Percentiles rank a stretch among this genome's conserved stretches.
Evolutionary conservation across 2,797 vertebrate genomes (phyloP).

Genomic region (Melanogrammus aeglefinus): DNA sequence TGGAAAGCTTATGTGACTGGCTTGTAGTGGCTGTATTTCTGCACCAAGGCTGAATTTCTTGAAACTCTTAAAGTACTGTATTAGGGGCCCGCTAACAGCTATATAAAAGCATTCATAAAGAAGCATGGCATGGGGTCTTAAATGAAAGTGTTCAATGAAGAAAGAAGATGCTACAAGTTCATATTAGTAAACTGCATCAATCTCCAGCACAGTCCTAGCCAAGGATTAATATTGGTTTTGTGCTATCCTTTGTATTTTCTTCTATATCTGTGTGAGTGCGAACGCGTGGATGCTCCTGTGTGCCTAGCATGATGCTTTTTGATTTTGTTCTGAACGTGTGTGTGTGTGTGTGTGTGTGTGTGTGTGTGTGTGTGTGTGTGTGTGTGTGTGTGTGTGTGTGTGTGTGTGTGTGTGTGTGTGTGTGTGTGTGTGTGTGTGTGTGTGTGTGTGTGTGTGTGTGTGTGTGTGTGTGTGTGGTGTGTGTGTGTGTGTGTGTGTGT

Average conservation of each 20-base stretch:
- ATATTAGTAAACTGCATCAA: neutral
- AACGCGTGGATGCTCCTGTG: neutral
- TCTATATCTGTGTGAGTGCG: neutral
- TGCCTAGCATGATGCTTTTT: neutral
- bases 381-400: neutral
- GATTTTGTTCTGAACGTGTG: neutral
- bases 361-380: constrained; percentile 5
- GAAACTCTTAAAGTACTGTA: too few relatives aligned
- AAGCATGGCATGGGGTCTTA: neutral
- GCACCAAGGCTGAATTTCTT: too few relatives aligned
- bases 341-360: constrained; percentile 19
- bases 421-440: too few relatives aligned
- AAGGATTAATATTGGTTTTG: neutral
- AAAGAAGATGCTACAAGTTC: neutral
- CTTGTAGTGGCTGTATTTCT: too few relatives aligned
- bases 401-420: neutral
- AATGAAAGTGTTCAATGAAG: neutral
- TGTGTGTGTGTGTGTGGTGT: constrained; percentile 9
- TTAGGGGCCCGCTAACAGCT: too few relatives aligned
- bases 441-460: constrained; percentile 22
- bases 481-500: constrained; percentile 9
- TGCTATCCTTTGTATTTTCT: neutral
- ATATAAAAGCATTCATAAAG: too few relatives aligned
- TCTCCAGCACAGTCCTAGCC: neutral
- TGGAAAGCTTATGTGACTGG: too few relatives aligned